Evolutionary conservation across 2,797 vertebrate genomes (phyloP), one percentile per base, ranked within the genome.

Genomic region (Mormyrops boulengeri): DNA sequence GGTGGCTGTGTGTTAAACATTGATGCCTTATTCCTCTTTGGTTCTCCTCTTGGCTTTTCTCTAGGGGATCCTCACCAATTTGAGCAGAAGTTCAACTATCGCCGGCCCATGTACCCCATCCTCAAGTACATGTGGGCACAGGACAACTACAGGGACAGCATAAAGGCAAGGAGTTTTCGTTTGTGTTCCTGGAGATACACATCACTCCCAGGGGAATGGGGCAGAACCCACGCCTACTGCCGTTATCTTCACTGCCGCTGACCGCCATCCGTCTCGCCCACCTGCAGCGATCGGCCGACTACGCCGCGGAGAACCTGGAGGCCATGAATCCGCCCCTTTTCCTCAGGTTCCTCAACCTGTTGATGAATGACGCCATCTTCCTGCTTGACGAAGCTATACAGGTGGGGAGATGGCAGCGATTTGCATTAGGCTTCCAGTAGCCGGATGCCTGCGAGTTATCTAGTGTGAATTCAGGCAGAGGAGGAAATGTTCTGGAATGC

Each of bases 41-140:
- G 7, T 11, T 34, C 34, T 3, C 88, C 57, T 89, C 90, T 57
- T 88, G 55, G 53, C 91, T 2, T 89, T 89, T 14, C 86, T 8
- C 66, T 89, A 99, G 98, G 99, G 90, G 98, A 99, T 94, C 99
- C 98, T 2, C 98, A 99, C 95, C 99, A 99, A 92, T 99, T 99
- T 93, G 99, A 99, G 91, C 99, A 99, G 94, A 99, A 99, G 94
- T 99, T 99, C 93, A 99, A 99, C 95, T 99, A 99, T 92, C 98
- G 99, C 80, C 96, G 99, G 14, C 98, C 99, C 80, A 99, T 99
- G 99, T 99, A 99, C 92, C 98, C 99, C 60, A 99, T 99, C 93
- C 96, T 99, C 88, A 97, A 96, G 92, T 99, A 98, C 93, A 99
- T 99, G 98, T 99, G 98, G 99, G 96, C 94, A 55, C 97, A 97